Percentiles rank a stretch among this genome's conserved stretches.
phyloP scores from a whole-genome alignment of 2,797 vertebrate genomes.

The Neosilurus mollespiculum region DNA sequence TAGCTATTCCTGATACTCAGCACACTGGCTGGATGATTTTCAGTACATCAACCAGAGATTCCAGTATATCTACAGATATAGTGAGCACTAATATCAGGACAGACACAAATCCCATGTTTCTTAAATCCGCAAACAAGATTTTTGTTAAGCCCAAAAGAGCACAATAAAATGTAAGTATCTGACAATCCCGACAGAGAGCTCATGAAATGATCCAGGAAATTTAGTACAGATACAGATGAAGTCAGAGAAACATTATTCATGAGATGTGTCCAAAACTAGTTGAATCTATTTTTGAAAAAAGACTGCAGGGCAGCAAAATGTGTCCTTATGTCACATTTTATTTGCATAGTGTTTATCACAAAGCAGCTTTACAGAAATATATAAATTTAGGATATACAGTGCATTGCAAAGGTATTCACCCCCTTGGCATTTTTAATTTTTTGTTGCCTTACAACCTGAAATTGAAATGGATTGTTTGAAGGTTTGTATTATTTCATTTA shows the following conservation, averaged over 20 bases:
- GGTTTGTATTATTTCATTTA: too few relatives aligned
- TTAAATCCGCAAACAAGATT: neutral
- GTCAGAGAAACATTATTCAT: neutral
- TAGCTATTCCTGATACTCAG: neutral
- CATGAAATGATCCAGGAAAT: neutral
- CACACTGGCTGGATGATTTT: neutral
- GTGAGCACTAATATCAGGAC: neutral
- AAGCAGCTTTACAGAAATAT: too few relatives aligned
- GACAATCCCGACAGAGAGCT: neutral
- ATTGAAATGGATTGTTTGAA: too few relatives aligned
- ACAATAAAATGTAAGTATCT: conserved; percentile 5
- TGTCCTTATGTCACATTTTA: too few relatives aligned
- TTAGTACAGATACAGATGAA: neutral
- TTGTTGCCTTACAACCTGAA: too few relatives aligned
- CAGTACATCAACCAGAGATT: neutral
- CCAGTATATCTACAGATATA: too few relatives aligned
- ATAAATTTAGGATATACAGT: too few relatives aligned
- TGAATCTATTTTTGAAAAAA: neutral
- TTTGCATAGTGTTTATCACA: too few relatives aligned
- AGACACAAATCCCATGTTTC: neutral
- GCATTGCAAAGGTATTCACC: too few relatives aligned
- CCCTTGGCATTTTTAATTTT: too few relatives aligned
- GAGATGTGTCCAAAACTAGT: neutral
- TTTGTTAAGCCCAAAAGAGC: neutral
- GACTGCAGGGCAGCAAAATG: neutral